Evolutionary conservation across 2,113 vertebrate species (phyloP).

Genomic region (Nycticryphes semicollaris): DNA sequence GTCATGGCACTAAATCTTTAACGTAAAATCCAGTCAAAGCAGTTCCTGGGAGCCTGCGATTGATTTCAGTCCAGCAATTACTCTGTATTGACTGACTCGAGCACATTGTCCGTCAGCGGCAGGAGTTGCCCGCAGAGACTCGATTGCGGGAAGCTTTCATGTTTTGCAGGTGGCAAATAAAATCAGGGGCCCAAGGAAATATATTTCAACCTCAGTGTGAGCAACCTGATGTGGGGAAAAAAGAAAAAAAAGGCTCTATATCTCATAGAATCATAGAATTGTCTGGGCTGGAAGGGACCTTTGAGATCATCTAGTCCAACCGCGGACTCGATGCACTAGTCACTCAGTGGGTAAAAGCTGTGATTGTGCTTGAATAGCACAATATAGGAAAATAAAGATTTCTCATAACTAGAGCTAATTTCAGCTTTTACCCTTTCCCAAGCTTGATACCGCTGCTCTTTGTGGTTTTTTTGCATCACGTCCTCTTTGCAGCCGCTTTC

Average conservation of each 20-base stretch:
- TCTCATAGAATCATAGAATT: neutral
- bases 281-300: too few relatives aligned
- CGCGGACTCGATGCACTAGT: neutral
- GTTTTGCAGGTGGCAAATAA: neutral
- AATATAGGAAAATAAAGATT: neutral
- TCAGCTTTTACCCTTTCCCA: neutral
- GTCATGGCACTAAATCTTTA: neutral
- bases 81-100: neutral
- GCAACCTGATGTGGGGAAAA: neutral
- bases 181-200: neutral
- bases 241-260: neutral
- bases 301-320: too few relatives aligned
- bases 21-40: neutral
- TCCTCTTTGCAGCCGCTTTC: neutral
- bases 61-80: conserved; percentile 7
- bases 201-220: neutral
- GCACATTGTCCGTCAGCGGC: rapidly evolving
- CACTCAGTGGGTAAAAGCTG: neutral
- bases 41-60: neutral
- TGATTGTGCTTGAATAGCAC: neutral
- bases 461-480: neutral
- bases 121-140: neutral
- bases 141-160: neutral
- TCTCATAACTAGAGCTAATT: neutral
- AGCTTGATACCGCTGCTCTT: neutral